These are phyloP conservation scores for Hapalemur alaotrensis DNA, from an alignment of 2,797 vertebrate species.

Conservation along the genomic window DNA sequence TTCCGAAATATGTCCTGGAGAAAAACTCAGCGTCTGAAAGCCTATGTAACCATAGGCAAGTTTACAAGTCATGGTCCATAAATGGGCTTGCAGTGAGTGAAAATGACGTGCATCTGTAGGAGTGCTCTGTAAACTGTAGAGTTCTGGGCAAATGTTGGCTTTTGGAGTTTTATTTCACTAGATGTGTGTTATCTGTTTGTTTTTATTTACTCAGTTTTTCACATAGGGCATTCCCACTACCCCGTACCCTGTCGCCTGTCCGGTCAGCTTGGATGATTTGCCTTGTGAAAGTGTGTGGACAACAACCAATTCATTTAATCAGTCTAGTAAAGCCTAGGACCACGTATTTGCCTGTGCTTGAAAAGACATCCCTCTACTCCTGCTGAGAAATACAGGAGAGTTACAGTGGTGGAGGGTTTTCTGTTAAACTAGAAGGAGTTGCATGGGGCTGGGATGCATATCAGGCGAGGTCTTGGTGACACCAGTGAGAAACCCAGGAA, in stretches of 20 bases:
- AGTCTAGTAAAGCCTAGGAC: neutral
- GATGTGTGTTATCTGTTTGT: neutral
- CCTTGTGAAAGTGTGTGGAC: neutral
- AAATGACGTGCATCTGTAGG: fast-evolving
- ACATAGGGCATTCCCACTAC: fast-evolving
- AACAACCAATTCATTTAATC: neutral
- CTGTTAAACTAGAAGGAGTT: neutral
- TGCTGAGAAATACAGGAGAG: neutral
- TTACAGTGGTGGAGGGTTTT: neutral
- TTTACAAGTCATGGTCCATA: neutral
- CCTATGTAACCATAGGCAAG: fast-evolving
- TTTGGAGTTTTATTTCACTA: neutral
- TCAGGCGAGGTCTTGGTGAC: neutral
- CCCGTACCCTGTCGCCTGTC: neutral
- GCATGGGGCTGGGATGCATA: fast-evolving
- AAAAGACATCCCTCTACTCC: neutral
- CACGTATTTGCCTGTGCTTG: neutral
- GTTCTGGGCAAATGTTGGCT: neutral
- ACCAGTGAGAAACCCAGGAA: neutral
- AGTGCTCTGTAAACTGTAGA: neutral
- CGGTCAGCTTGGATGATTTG: neutral
- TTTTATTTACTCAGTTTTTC: neutral
- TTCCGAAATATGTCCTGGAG: neutral
- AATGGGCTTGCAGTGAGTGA: fast-evolving
- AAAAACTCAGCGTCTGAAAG: neutral